Conservation (phyloP, 2,888 invertebrate species). For the Pseudococcus longispinus region DNA sequence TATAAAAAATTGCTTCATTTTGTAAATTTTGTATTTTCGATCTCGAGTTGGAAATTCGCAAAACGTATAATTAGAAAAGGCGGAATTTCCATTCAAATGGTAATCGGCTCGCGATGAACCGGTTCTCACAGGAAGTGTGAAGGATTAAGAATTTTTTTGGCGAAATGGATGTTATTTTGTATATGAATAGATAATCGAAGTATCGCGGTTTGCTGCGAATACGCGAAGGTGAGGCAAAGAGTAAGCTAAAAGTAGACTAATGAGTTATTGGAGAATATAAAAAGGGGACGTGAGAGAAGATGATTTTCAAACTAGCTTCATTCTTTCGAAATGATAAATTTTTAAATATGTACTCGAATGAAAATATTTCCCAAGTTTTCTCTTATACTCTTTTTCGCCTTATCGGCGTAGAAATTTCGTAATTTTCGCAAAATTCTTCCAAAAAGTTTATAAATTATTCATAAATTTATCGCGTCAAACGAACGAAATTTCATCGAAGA, state of each 20-base stretch:
- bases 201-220: neutral
- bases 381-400: neutral
- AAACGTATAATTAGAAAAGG: neutral
- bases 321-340: constrained; percentile 1
- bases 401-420: neutral
- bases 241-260: neutral
- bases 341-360: neutral
- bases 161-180: neutral
- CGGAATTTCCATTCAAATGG: neutral
- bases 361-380: neutral
- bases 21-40: neutral
- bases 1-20: constrained; percentile 10
- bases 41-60: neutral
- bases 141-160: neutral
- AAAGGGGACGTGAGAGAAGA: neutral
- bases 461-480: constrained; percentile 1
- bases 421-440: neutral
- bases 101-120: neutral
- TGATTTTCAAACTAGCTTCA: neutral
- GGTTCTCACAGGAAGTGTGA: neutral
- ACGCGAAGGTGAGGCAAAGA: neutral
- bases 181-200: neutral
- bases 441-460: neutral
- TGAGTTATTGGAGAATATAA: neutral
- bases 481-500: neutral